phyloP scores from a whole-genome alignment of 1,140 invertebrate genomes.

The Eupristina koningsbergeri region DNA sequence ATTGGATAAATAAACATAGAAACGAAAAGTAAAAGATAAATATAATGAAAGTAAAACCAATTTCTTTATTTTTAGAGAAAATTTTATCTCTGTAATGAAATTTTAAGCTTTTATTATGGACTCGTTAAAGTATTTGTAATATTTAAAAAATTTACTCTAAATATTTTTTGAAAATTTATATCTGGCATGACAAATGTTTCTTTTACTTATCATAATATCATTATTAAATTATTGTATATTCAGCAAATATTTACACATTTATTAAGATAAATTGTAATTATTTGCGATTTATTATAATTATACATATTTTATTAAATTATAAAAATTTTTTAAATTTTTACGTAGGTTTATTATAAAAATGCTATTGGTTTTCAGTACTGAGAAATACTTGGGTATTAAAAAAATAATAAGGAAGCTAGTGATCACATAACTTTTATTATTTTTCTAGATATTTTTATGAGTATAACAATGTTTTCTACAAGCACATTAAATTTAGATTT shows the following conservation, averaged over 20 bases:
- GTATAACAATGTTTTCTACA: neutral
- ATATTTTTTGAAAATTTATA: no score
- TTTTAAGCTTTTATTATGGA: neutral
- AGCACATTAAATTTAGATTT: slow-evolving; percentile 32
- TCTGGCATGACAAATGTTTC: no score
- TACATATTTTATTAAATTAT: no score
- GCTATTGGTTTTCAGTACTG: no score
- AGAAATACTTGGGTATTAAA: no score
- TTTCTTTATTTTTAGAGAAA: neutral
- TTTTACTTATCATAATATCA: no score
- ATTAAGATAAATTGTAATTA: no score
- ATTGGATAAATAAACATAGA: neutral
- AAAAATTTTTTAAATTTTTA: no score
- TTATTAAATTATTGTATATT: neutral
- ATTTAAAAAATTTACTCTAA: neutral
- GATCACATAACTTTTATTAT: neutral
- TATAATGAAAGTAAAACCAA: neutral
- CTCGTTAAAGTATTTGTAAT: neutral
- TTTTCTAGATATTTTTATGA: neutral
- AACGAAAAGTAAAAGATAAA: slow-evolving; percentile 9
- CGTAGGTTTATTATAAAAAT: no score
- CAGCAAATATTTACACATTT: neutral
- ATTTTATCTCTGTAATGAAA: neutral
- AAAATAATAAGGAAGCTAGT: no score
- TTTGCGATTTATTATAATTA: no score